Evolutionary conservation across 1,140 invertebrate species (phyloP).

Genomic region (Galleria mellonella): DNA sequence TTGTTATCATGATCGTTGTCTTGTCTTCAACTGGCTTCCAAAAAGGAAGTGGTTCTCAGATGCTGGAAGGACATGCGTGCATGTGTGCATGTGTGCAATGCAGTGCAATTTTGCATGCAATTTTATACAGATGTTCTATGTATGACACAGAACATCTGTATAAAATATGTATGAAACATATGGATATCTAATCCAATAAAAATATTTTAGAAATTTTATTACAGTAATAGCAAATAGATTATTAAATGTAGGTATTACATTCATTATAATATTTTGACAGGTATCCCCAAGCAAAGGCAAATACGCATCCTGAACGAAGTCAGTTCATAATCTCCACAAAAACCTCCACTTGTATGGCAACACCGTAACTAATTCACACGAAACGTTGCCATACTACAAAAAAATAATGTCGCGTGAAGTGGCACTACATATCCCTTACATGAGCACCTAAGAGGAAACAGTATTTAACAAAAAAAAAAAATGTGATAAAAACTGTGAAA

Average conservation of each 20-base stretch:
- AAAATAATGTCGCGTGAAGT: conserved; percentile 28
- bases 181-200: no score
- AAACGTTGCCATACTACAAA: conserved; percentile 17
- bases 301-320: conserved; percentile 55
- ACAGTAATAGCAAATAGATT: no score
- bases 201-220: no score
- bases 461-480: conserved; percentile 52
- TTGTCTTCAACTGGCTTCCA: no score
- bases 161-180: conserved; percentile 6
- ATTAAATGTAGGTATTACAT: no score
- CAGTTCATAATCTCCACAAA: conserved; percentile 41
- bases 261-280: conserved; percentile 33
- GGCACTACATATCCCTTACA: conserved; percentile 48
- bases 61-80: no score
- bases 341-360: conserved; percentile 36
- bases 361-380: conserved; percentile 20
- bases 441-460: conserved; percentile 63
- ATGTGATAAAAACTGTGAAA: conserved; percentile 60
- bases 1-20: no score
- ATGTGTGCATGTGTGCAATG: no score
- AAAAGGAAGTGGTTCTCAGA: no score
- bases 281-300: conserved; percentile 55
- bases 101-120: no score
- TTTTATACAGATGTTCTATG: no score
- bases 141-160: no score